A percentile compares a stretch with the other conserved stretches of the same genome.
These are phyloP conservation scores for Lanius collurio DNA, from an alignment of 2,113 vertebrate genomes.

Conservation along the genomic window DNA sequence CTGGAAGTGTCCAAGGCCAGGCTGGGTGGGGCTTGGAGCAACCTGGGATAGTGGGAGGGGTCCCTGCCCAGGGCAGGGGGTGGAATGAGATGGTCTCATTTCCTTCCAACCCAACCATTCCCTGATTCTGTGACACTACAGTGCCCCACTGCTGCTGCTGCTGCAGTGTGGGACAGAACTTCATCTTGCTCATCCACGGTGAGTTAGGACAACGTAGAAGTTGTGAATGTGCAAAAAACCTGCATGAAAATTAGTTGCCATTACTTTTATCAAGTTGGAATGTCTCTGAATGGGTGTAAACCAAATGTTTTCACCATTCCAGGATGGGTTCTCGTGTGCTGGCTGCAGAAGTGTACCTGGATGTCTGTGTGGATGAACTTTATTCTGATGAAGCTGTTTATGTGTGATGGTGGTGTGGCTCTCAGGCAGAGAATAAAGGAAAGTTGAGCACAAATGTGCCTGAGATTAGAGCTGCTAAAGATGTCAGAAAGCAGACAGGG, in stretches of 20 bases:
- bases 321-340: neutral
- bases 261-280: neutral
- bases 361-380: neutral
- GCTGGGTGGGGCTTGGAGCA: neutral
- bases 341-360: neutral
- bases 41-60: neutral
- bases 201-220: neutral
- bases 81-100: neutral
- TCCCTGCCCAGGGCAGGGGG: no score
- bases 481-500: neutral
- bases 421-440: neutral
- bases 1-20: neutral
- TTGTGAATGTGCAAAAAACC: neutral
- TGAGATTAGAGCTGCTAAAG: neutral
- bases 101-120: neutral
- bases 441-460: neutral
- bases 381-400: neutral
- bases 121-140: neutral
- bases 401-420: neutral
- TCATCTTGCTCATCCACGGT: neutral
- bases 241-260: neutral
- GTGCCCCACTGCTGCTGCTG: neutral
- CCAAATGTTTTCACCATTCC: neutral
- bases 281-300: neutral
- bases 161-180: neutral